phyloP scores from a whole-genome alignment of 2,113 vertebrate genomes.

The Uria aalge region DNA sequence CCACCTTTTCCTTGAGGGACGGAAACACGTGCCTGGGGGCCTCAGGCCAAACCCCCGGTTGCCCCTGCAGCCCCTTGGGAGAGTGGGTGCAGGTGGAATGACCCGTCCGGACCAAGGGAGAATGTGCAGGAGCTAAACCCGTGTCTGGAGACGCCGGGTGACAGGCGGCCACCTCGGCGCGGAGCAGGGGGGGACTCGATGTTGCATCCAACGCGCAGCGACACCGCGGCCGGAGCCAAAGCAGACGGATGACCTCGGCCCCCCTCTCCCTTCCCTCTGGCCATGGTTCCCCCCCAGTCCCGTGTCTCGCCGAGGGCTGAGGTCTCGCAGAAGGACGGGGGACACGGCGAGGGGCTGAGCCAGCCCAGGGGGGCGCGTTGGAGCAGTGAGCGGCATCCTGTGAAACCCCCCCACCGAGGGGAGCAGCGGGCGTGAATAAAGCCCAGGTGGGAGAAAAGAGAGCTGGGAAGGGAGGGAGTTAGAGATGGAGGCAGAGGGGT shows the following conservation, averaged over 20 bases:
- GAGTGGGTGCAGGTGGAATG: background rate
- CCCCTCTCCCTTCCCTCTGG: background rate
- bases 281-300: background rate
- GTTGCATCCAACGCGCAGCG: accelerated
- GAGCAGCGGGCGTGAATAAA: background rate
- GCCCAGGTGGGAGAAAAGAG: background rate
- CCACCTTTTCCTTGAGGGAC: background rate
- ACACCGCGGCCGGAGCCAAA: background rate
- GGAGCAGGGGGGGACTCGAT: background rate
- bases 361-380: background rate
- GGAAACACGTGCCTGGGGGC: accelerated
- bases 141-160: background rate
- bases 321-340: background rate
- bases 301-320: background rate
- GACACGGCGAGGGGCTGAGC: background rate
- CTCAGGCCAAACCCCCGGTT: background rate
- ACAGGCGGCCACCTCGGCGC: accelerated
- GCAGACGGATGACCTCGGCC: too few relatives aligned
- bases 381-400: background rate
- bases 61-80: background rate
- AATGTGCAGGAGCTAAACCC: background rate
- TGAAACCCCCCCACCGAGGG: background rate
- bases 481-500: background rate
- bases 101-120: accelerated
- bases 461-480: background rate